phyloP scores from a whole-genome alignment of 1,140 invertebrate species.

The Probaryconus sp. region DNA sequence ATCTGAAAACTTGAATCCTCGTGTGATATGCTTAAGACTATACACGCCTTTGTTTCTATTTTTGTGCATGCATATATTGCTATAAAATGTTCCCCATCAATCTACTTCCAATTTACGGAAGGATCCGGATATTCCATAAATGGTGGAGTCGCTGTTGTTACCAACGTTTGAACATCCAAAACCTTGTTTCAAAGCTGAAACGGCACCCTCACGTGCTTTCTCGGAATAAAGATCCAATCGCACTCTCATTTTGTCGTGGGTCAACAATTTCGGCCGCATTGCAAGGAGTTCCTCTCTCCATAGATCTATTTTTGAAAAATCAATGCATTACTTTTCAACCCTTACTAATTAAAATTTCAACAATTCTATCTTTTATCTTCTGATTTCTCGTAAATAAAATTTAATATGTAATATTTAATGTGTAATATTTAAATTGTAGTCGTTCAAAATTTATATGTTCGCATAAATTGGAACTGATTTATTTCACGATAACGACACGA shows the following conservation, averaged over 20 bases:
- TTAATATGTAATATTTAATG: too few relatives aligned
- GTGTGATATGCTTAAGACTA: too few relatives aligned
- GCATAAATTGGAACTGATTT: too few relatives aligned
- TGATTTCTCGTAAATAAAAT: too few relatives aligned
- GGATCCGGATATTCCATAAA: constrained; percentile 85
- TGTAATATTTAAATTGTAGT: too few relatives aligned
- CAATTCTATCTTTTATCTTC: too few relatives aligned
- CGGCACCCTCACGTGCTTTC: constrained; percentile 84
- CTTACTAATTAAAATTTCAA: too few relatives aligned
- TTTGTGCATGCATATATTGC: too few relatives aligned
- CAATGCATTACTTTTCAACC: background rate
- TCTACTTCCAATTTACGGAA: constrained; percentile 89
- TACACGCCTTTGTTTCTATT: background rate
- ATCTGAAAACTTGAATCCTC: too few relatives aligned
- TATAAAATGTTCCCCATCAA: constrained; percentile 69
- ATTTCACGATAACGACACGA: too few relatives aligned
- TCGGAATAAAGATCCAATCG: constrained; percentile 82
- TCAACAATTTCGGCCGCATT: constrained; percentile 79
- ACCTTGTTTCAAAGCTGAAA: constrained; percentile 81
- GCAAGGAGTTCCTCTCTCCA: constrained; percentile 83
- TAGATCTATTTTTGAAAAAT: constrained; percentile 75
- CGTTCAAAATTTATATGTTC: too few relatives aligned
- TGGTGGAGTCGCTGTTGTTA: constrained; percentile 79
- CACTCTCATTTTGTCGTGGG: constrained; percentile 83
- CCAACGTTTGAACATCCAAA: constrained; percentile 79